Base-by-base conservation (phyloP, 2,113 vertebrate genomes). In the Boulengeromyrus knoepffleri region DNA sequence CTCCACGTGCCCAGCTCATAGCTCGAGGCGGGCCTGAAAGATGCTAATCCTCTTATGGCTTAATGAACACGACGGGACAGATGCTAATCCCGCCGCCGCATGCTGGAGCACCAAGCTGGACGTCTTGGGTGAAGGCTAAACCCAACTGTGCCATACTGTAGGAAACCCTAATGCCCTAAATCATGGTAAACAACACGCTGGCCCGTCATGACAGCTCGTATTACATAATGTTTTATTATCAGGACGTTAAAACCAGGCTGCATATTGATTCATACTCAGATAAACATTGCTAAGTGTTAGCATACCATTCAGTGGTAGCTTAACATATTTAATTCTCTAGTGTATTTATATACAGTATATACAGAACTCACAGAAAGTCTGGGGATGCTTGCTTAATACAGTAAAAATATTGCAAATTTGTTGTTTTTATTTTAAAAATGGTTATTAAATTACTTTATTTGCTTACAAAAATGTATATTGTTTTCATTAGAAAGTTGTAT, bases 1-100 rank as follows among this genome's bases (percentile, higher is more conserved):
- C 17, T 56, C 53, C 53, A 56, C 53, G 1, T 7, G 17, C 17
- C 53, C 19, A 21, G 53, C 74, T 4, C 74, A 80, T 1, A 9
- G 74, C 36, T 80, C 31, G 0, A 45, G 9, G 56, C 27, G 83
- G 42, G 36, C 47, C 31, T 85, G 80, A 49, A 21, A 46, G 80
- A 27, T 49, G 8, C 85, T 93, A 95, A 94, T 92, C 94, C 93
- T 94, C 92, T 94, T 94, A 92, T 5, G 31, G 85, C 90, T 85
- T 89, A 47, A 85, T 46, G 45, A 70, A 89, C 91, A 92, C 77
- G 89, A 86, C 36, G 49, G 87, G 84, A 90, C 89, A 21, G 92
- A 93, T 92, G 92, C 93, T 94, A 94, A 94, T 95, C 94, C 45
- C 45, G 15, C 17, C 45, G 17, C 50, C 36, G 27, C 3, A 10